Evolutionary conservation across 2,113 vertebrate genomes (phyloP), one percentile per base, ranked within the genome.

Genomic region (Indicator maculatus): DNA sequence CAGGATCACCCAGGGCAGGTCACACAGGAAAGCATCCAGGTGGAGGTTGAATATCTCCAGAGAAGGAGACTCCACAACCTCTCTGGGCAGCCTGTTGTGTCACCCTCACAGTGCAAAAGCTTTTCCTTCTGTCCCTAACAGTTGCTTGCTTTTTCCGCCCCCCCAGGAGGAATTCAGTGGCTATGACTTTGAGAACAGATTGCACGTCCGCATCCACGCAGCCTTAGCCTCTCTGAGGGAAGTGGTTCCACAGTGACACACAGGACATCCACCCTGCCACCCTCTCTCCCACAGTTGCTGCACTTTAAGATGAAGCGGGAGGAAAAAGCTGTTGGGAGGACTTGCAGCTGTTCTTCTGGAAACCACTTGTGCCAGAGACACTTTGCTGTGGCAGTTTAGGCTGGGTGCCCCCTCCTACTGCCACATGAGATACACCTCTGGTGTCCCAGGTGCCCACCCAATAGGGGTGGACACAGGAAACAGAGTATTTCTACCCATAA

Each of bases 131-230:
- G 28, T n/a, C 3, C 11, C 9, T 5, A 24, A 52, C 50, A 52
- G 23, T 52, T 52, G 50, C 7, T 75, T 93, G 10, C 39, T 3
- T 86, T 81, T 18, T 88, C 12, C 61, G 60, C 26, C 84, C 2
- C 31, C 19, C 7, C 97, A 99, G 99, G 99, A 99, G 97, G 99
- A 99, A 89, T 99, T 99, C 83, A 97, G 97, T 67, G 99, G 99
- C 95, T 99, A 99, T 77, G 99, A 99, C 97, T 99, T 99, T 97
- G 99, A 99, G 96, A 99, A 99, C 98, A 98, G 99, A 97, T 97
- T 99, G 94, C 99, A 99, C 15, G 99, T 99, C 50, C 99, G 99
- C 93, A 99, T 99, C 95, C 99, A 99, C 2, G 98, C 99, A 80
- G 99, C 99, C 58, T 97, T 99, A 94, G 99, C 99, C 50, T 99